Percentiles rank a stretch among this genome's conserved stretches.
phyloP scores from a whole-genome alignment of 2,113 vertebrate species.

The Maccullochella peelii region DNA sequence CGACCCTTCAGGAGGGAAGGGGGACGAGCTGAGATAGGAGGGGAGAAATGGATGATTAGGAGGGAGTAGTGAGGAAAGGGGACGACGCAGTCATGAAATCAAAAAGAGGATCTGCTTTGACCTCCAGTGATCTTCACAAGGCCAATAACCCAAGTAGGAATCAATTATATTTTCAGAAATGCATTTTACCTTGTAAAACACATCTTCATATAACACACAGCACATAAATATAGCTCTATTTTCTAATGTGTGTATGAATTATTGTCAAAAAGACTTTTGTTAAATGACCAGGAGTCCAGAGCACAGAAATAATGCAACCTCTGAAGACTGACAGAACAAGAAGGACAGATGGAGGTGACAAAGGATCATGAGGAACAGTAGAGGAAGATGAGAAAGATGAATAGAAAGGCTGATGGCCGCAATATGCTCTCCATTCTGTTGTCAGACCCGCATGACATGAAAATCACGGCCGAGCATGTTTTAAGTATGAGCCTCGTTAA shows the following conservation, averaged over 20 bases:
- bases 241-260: background rate
- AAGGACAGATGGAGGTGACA: conserved; percentile 49
- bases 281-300: background rate
- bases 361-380: conserved; percentile 9
- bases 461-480: conserved; percentile 50
- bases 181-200: background rate
- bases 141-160: background rate
- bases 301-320: background rate
- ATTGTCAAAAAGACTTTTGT: background rate
- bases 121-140: background rate
- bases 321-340: background rate
- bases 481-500: conserved; percentile 63
- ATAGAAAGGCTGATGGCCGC: conserved; percentile 28
- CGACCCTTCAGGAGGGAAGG: background rate
- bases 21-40: background rate
- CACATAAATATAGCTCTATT: background rate
- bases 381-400: conserved; percentile 27
- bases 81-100: background rate
- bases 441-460: conserved; percentile 47
- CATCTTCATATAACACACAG: background rate
- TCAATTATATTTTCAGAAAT: background rate
- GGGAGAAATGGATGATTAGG: background rate
- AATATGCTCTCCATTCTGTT: conserved; percentile 26
- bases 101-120: conserved; percentile 1
- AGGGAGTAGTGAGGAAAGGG: background rate